Percentiles rank a stretch among this genome's conserved stretches.
Evolutionary conservation across 2,888 invertebrate genomes (phyloP).

Genomic region (Lymantria monacha): DNA sequence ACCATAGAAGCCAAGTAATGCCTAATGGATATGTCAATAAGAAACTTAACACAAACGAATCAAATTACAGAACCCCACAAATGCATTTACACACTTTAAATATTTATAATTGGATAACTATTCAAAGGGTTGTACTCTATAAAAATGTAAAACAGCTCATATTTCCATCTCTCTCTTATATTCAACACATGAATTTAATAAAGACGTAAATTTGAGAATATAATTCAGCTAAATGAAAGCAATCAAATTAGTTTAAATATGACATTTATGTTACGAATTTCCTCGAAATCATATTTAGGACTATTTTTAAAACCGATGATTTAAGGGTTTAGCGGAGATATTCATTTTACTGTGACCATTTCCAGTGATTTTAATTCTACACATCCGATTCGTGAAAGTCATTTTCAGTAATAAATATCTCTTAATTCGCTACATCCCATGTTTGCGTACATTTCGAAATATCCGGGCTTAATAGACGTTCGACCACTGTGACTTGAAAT

Average conservation of each 20-base stretch:
- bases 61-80: slow-evolving; percentile 61
- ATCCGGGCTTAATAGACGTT: slow-evolving; percentile 14
- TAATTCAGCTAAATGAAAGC: slow-evolving; percentile 3
- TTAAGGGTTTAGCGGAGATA: slow-evolving; percentile 7
- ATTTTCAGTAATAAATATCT: slow-evolving; percentile 23
- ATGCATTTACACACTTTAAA: slow-evolving; percentile 62
- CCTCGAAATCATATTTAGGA: slow-evolving; percentile 8
- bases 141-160: slow-evolving; percentile 18
- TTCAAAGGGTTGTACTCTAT: slow-evolving; percentile 39
- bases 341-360: slow-evolving; percentile 7
- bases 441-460: slow-evolving; percentile 20
- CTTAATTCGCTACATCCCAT: slow-evolving; percentile 21
- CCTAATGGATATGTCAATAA: slow-evolving; percentile 78
- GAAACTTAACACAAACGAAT: slow-evolving; percentile 69
- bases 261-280: slow-evolving; percentile 16
- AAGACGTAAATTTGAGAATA: slow-evolving; percentile 16
- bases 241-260: slow-evolving; percentile 9
- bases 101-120: slow-evolving; percentile 68
- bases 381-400: slow-evolving; percentile 12
- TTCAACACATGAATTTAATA: slow-evolving; percentile 30
- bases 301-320: slow-evolving; percentile 14
- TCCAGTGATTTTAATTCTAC: slow-evolving; percentile 9
- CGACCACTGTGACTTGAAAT: neutral
- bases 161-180: slow-evolving; percentile 26
- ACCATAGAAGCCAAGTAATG: slow-evolving; percentile 48